Conservation (phyloP, 2,113 vertebrate genomes). For the Cynoglossus semilaevis region DNA sequence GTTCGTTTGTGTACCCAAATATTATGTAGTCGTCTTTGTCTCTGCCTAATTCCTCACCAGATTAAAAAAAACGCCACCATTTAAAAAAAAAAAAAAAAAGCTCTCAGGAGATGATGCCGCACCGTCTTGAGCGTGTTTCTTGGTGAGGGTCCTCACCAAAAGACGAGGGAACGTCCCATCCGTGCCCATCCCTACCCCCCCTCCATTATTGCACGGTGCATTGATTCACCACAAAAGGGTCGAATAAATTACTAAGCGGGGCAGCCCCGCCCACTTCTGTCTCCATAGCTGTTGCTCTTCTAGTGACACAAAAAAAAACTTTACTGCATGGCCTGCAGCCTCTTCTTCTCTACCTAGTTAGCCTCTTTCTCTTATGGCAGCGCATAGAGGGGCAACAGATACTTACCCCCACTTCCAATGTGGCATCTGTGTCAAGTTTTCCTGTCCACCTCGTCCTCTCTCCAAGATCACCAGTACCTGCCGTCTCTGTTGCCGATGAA, state of each 20-base stretch:
- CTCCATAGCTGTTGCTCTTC: slow-evolving; percentile 57
- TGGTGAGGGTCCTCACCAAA: slow-evolving; percentile 16
- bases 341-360: slow-evolving; percentile 33
- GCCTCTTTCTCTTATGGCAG: slow-evolving; percentile 17
- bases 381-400: slow-evolving; percentile 40
- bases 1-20: too few species aligned
- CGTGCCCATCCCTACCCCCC: slow-evolving; percentile 43
- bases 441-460: too few species aligned
- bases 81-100: too few species aligned
- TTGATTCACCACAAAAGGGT: slow-evolving; percentile 75
- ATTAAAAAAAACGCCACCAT: too few species aligned
- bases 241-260: slow-evolving; percentile 72
- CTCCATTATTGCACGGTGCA: slow-evolving; percentile 73
- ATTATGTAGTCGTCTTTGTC: too few species aligned
- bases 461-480: too few species aligned
- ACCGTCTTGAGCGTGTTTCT: slow-evolving; percentile 22
- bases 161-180: slow-evolving; percentile 39
- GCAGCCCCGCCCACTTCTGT: slow-evolving; percentile 39
- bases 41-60: too few species aligned
- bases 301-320: slow-evolving; percentile 42
- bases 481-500: too few species aligned
- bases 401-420: slow-evolving; percentile 37
- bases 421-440: neutral
- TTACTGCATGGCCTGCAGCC: slow-evolving; percentile 27
- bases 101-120: neutral